These are phyloP conservation scores for Adineta ricciae DNA, from an alignment of 2,888 invertebrate genomes.

Conservation along the genomic window DNA sequence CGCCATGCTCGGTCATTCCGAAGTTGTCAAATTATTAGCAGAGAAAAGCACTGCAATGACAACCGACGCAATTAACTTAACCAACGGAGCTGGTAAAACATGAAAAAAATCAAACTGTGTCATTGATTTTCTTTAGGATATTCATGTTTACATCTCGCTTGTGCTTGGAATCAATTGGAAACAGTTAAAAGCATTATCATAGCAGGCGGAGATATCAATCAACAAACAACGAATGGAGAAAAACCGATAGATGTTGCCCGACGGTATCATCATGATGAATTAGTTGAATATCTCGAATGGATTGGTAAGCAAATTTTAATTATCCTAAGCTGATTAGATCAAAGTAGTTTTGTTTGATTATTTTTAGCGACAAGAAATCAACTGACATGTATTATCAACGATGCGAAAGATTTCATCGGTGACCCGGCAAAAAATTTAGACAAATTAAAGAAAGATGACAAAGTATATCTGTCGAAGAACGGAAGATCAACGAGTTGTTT, in stretches of 20 bases:
- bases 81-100: neutral
- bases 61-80: neutral
- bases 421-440: neutral
- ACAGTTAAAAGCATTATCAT: neutral
- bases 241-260: neutral
- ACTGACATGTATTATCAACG: neutral
- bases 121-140: neutral
- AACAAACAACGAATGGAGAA: neutral
- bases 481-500: no score
- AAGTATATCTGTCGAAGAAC: neutral
- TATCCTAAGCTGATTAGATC: neutral
- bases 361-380: neutral
- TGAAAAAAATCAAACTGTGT: no score
- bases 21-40: slow-evolving; percentile 2
- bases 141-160: neutral
- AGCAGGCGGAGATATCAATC: neutral
- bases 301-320: neutral
- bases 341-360: neutral
- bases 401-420: neutral
- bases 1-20: neutral
- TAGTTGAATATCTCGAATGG: neutral
- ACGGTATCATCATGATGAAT: neutral
- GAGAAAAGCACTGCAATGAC: neutral
- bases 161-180: neutral
- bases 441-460: neutral